These are phyloP conservation scores for Pongo pygmaeus DNA, from an alignment of 2,113 vertebrate species.

Conservation along the genomic window DNA sequence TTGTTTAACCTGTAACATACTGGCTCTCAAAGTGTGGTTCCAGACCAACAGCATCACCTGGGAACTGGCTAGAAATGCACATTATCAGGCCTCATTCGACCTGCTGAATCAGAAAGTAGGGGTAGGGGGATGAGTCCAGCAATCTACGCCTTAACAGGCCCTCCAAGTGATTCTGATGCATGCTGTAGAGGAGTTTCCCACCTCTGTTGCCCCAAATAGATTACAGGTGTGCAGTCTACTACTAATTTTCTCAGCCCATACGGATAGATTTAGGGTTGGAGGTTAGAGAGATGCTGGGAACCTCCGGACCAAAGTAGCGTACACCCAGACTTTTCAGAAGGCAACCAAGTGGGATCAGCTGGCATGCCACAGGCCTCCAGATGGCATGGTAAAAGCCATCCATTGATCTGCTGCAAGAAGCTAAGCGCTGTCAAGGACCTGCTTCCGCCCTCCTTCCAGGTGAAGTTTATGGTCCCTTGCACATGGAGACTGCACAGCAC, in stretches of 20 bases:
- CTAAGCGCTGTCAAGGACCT: too few relatives aligned
- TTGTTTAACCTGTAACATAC: not conserved
- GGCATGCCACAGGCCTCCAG: not conserved
- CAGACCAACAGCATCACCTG: not conserved
- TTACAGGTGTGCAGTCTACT: not conserved
- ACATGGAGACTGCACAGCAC: accelerated
- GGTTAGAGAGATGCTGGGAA: not conserved
- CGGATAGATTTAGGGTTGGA: not conserved
- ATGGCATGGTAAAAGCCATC: not conserved
- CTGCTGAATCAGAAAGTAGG: not conserved
- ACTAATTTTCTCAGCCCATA: not conserved
- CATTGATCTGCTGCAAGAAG: not conserved
- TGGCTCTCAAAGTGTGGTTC: not conserved
- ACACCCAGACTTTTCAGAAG: not conserved
- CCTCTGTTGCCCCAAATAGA: not conserved
- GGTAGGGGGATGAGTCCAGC: not conserved
- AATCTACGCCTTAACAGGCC: not conserved
- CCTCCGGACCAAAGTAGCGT: not conserved
- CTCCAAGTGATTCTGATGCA: not conserved
- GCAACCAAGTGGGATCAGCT: not conserved
- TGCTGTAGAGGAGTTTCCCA: not conserved
- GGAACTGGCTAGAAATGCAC: not conserved
- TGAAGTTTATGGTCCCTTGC: accelerated
- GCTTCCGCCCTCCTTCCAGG: not conserved
- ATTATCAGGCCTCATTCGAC: not conserved